A percentile compares a stretch with the other conserved stretches of the same genome.
Evolutionary conservation across 2,797 vertebrate species (phyloP).

Genomic region (Chelon labrosus): DNA sequence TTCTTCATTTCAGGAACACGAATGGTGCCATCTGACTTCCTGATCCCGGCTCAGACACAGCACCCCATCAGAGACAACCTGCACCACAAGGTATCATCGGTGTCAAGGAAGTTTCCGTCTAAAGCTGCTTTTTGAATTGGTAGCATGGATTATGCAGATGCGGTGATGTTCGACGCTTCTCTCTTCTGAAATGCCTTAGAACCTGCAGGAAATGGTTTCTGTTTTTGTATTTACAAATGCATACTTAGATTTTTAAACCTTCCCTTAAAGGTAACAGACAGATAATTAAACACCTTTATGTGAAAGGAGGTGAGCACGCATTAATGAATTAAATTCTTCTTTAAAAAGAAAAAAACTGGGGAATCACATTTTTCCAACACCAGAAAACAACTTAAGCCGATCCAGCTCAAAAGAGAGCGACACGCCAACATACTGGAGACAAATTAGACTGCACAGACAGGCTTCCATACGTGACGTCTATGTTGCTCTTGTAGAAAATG

Average conservation of each 20-base stretch:
- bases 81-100: constrained; percentile 92
- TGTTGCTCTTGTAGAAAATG: background rate
- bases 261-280: too few relatives aligned
- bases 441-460: too few relatives aligned
- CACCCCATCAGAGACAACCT: constrained; percentile 93
- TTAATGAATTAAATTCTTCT: too few relatives aligned
- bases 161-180: background rate
- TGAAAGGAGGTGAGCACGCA: too few relatives aligned
- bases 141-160: background rate
- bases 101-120: background rate
- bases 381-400: background rate
- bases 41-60: constrained; percentile 95
- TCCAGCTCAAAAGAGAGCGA: background rate
- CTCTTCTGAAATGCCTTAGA: background rate
- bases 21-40: constrained; percentile 95
- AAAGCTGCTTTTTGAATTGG: background rate
- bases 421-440: background rate
- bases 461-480: background rate
- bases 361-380: background rate
- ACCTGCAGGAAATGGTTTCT: background rate
- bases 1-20: constrained; percentile 88
- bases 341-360: background rate
- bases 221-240: too few relatives aligned
- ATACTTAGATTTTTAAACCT: too few relatives aligned
- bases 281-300: background rate